phyloP scores from a whole-genome alignment of 1,140 invertebrate species.

The Drosophila subpulchrella region DNA sequence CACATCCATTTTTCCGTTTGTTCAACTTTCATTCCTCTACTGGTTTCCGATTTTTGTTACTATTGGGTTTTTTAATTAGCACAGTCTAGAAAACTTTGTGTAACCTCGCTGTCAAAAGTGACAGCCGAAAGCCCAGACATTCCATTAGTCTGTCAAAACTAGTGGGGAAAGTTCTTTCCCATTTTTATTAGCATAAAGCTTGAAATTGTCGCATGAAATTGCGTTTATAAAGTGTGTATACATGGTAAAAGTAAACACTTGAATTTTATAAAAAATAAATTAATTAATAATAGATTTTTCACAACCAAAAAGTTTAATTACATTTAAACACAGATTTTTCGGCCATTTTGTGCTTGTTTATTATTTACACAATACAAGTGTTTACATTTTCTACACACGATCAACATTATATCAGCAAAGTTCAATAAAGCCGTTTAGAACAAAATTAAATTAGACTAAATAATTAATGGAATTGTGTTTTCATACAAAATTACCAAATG shows the following conservation, averaged over 20 bases:
- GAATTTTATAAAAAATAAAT: constrained; percentile 34
- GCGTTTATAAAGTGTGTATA: constrained; percentile 1
- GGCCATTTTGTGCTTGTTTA: neutral
- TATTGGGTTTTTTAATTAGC: constrained; percentile 70
- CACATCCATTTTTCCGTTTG: constrained; percentile 24
- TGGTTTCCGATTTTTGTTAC: constrained; percentile 17
- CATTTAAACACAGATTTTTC: neutral
- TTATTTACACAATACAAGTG: constrained; percentile 4
- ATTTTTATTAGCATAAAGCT: constrained; percentile 39
- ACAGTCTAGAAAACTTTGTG: neutral
- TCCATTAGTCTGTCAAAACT: constrained; percentile 50
- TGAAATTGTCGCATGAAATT: constrained; percentile 3
- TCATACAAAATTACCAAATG: neutral
- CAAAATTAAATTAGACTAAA: constrained; percentile 5
- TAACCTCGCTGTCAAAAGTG: constrained; percentile 46
- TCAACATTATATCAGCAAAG: constrained; percentile 1
- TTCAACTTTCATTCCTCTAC: constrained; percentile 18
- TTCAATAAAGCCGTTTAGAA: constrained; percentile 1
- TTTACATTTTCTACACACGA: constrained; percentile 5
- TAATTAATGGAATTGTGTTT: neutral
- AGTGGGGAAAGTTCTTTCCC: constrained; percentile 20
- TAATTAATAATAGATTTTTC: constrained; percentile 15
- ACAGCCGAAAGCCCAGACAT: constrained; percentile 57
- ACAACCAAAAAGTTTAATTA: neutral
- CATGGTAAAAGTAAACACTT: constrained; percentile 12